Evolutionary conservation across 2,113 vertebrate genomes (phyloP).

Genomic region (Vanacampus margaritifer): DNA sequence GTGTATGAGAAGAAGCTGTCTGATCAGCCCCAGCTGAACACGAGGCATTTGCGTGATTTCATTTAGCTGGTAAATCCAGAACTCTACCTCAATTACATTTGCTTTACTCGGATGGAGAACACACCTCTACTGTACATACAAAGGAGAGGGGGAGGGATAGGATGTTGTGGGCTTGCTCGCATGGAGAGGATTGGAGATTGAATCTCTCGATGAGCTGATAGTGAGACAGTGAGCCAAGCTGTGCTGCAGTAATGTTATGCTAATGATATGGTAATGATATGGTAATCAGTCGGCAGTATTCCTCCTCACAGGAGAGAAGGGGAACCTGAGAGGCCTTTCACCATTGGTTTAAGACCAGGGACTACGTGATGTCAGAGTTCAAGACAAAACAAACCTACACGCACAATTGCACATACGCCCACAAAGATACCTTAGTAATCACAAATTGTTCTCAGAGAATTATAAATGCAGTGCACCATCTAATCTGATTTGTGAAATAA

Average conservation of each 20-base stretch:
- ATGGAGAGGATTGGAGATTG: constrained; percentile 55
- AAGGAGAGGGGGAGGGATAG: constrained; percentile 4
- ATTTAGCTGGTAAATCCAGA: constrained; percentile 66
- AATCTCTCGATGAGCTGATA: constrained; percentile 72
- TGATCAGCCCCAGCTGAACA: constrained; percentile 47
- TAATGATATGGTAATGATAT: constrained; percentile 75
- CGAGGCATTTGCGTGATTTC: constrained; percentile 62
- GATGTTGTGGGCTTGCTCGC: constrained; percentile 2
- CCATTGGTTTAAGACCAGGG: constrained; percentile 71
- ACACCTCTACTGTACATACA: constrained; percentile 53
- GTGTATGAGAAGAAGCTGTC: constrained; percentile 31
- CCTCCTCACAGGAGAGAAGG: constrained; percentile 67
- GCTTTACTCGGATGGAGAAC: constrained; percentile 64
- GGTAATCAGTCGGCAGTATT: constrained; percentile 74
- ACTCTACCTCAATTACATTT: constrained; percentile 70
- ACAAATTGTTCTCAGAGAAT: constrained; percentile 45
- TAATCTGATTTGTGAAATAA: constrained; percentile 57
- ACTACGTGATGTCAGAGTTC: constrained; percentile 67
- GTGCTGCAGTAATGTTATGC: constrained; percentile 69
- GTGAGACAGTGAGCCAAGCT: constrained; percentile 68
- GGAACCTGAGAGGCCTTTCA: constrained; percentile 67
- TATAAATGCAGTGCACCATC: constrained; percentile 53
- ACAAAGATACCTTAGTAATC: constrained; percentile 9
- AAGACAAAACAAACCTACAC: constrained; percentile 37
- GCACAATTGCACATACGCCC: background rate